Evolutionary conservation across 2,113 vertebrate genomes (phyloP).

Genomic region (Fukomys damarensis): DNA sequence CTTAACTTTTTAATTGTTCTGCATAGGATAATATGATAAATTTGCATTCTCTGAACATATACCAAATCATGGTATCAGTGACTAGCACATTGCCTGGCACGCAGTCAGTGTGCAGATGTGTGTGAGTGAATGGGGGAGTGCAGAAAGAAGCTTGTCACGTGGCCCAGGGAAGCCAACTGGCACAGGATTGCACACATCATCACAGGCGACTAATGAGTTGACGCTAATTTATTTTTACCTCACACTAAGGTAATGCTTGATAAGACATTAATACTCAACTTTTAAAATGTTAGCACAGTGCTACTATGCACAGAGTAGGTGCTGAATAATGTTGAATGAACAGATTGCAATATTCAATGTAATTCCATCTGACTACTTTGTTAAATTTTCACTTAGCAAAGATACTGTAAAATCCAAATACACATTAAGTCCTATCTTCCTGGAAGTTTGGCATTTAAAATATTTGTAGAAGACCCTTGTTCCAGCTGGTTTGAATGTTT

Average conservation of each 20-base stretch:
- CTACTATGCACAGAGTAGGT: slow-evolving; percentile 60
- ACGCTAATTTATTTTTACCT: slow-evolving; percentile 84
- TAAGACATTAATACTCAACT: slow-evolving; percentile 74
- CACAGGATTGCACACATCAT: slow-evolving; percentile 22
- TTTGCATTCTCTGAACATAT: slow-evolving; percentile 44
- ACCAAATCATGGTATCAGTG: slow-evolving; percentile 58
- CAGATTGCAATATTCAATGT: slow-evolving; percentile 73
- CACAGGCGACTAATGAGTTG: slow-evolving; percentile 64
- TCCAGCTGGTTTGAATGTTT: slow-evolving; percentile 70
- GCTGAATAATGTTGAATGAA: slow-evolving; percentile 69
- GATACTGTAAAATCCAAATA: slow-evolving; percentile 58
- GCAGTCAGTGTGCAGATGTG: neutral
- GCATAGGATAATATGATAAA: slow-evolving; percentile 54
- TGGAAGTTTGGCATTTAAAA: slow-evolving; percentile 78
- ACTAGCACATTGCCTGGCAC: slow-evolving; percentile 10
- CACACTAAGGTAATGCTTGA: slow-evolving; percentile 85
- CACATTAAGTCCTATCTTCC: slow-evolving; percentile 67
- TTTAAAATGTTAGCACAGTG: slow-evolving; percentile 77
- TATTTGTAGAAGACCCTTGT: slow-evolving; percentile 68
- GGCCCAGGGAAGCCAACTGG: slow-evolving; percentile 50
- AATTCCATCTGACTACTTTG: slow-evolving; percentile 75
- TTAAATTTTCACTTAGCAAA: slow-evolving; percentile 78
- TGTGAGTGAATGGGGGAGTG: slow-evolving; percentile 18
- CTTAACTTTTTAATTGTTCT: slow-evolving; percentile 65
- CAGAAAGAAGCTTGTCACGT: slow-evolving; percentile 51